Conservation (phyloP, 2,888 invertebrate genomes). For the Drosophila stalkeri region DNA sequence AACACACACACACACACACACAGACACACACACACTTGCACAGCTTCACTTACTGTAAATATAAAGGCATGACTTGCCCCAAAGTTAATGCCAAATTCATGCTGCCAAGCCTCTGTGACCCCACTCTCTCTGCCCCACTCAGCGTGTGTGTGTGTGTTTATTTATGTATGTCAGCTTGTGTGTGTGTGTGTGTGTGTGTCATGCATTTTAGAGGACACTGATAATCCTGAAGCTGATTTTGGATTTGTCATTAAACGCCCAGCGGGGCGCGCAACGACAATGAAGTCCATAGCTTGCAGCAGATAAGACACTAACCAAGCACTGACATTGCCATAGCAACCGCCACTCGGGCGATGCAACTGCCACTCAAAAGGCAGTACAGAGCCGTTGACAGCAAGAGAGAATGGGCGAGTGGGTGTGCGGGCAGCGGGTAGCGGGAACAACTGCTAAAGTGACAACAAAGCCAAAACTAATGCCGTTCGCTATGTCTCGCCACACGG, state of each 20-base stretch:
- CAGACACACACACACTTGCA: conserved; percentile 18
- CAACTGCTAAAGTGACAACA: conserved; percentile 53
- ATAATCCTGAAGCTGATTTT: conserved; percentile 64
- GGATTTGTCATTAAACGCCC: conserved; percentile 39
- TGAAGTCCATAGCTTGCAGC: conserved; percentile 29
- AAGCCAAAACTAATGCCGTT: conserved; percentile 55
- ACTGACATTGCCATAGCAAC: conserved; percentile 15
- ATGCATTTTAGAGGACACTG: conserved; percentile 59
- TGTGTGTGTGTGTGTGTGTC: conserved; percentile 24
- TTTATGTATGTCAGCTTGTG: background rate
- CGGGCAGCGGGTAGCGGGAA: background rate
- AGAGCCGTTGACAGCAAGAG: background rate
- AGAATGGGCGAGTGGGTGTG: background rate
- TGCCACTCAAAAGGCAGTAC: conserved; percentile 17
- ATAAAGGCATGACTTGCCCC: conserved; percentile 58
- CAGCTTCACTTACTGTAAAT: conserved; percentile 39
- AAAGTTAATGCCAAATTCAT: conserved; percentile 71
- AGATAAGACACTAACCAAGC: conserved; percentile 31
- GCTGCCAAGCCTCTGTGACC: conserved; percentile 27
- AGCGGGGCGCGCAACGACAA: conserved; percentile 25
- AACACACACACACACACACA: background rate
- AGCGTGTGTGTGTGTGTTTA: background rate
- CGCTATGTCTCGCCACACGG: conserved; percentile 36
- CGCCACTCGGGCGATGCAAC: conserved; percentile 18
- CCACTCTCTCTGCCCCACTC: background rate